A percentile compares a stretch with the other conserved stretches of the same genome.
phyloP scores from a whole-genome alignment of 1,140 invertebrate species.

The Tetragnatha versicolor region DNA sequence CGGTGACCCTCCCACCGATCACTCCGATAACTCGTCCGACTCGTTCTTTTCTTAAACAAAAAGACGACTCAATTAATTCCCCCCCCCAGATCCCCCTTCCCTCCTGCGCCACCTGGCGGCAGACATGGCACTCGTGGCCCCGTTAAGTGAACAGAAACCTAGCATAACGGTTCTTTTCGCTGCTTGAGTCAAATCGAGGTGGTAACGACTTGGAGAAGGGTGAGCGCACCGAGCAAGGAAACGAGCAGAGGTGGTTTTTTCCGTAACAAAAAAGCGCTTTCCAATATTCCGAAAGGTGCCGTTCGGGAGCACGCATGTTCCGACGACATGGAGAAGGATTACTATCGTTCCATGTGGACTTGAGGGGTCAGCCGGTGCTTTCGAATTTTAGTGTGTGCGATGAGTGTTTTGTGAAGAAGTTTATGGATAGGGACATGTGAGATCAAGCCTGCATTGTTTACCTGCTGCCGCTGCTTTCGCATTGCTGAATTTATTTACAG shows the following conservation, averaged over 20 bases:
- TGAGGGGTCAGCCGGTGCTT: not conserved
- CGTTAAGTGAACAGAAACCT: slow-evolving; percentile 44
- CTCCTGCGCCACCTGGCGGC: slow-evolving; percentile 7
- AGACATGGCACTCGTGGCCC: slow-evolving; percentile 16
- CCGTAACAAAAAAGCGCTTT: not conserved
- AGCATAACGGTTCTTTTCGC: slow-evolving; percentile 35
- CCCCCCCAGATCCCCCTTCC: not conserved
- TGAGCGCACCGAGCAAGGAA: not conserved
- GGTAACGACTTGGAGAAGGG: not conserved
- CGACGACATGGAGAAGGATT: slow-evolving; percentile 31
- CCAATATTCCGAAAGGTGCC: not conserved
- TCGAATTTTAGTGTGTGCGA: slow-evolving; percentile 2
- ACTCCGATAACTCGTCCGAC: not conserved
- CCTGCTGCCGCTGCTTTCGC: slow-evolving; percentile 29
- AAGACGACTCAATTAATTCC: slow-evolving; percentile 18
- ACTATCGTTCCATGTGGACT: slow-evolving; percentile 11
- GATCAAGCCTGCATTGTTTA: slow-evolving; percentile 38
- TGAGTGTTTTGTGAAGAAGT: not conserved
- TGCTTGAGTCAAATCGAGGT: slow-evolving; percentile 18
- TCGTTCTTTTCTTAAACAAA: not conserved
- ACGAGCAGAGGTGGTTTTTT: not conserved
- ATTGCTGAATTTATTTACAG: not conserved
- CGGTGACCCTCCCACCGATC: too few species aligned
- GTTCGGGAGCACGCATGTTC: not conserved
- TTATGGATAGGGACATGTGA: slow-evolving; percentile 26